Evolutionary conservation across 2,113 vertebrate species (phyloP).

Genomic region (Syrmaticus mikado): DNA sequence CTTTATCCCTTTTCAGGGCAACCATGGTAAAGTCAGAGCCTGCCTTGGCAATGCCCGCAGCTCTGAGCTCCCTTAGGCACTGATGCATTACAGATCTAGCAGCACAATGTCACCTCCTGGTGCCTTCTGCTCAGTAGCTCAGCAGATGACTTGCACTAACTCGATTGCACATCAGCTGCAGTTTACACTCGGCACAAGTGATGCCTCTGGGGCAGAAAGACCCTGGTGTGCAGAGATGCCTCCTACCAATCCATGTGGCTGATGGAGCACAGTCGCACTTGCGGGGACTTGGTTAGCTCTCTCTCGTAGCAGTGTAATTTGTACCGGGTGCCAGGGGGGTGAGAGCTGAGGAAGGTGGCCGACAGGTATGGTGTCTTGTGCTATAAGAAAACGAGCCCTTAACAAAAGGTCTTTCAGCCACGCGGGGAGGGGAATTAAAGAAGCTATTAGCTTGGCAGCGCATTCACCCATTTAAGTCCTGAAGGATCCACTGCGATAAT

Average conservation of each 20-base stretch:
- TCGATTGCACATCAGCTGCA: fast-evolving
- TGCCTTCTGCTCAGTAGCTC: neutral
- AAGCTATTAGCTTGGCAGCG: neutral
- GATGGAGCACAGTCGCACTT: neutral
- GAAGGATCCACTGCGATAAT: neutral
- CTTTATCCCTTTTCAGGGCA: constrained; percentile 22
- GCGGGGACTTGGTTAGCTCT: neutral
- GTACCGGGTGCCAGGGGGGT: neutral
- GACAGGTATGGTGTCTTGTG: neutral
- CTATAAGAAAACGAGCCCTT: neutral
- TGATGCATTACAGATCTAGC: neutral
- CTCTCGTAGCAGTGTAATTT: neutral
- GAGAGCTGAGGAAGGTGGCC: neutral
- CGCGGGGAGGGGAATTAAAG: neutral
- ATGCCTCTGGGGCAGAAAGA: neutral
- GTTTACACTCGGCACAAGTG: neutral
- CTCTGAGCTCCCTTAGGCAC: neutral
- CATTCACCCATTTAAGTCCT: neutral
- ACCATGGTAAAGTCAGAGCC: neutral
- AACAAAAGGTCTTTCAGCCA: neutral
- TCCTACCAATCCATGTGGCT: neutral
- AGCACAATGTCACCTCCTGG: neutral
- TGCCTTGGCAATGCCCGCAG: neutral
- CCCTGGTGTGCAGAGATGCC: neutral
- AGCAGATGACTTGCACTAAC: neutral